phyloP scores from a whole-genome alignment of 2,888 invertebrate species.

The Platerodrilus igneus region DNA sequence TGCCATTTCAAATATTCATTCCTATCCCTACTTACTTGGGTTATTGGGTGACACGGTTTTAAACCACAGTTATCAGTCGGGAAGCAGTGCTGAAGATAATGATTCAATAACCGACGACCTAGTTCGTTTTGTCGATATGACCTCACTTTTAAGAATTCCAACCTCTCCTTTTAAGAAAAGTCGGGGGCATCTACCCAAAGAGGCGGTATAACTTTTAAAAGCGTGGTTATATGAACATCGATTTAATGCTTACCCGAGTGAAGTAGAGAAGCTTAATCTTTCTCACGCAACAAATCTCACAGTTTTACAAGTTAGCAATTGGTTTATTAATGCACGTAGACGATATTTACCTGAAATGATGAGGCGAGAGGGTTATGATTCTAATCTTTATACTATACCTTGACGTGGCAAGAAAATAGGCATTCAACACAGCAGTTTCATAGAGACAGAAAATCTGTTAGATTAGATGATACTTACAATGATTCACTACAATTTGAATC shows the following conservation, averaged over 20 bases:
- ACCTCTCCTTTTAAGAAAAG: slow-evolving; percentile 35
- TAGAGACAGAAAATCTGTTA: slow-evolving; percentile 36
- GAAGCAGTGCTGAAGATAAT: slow-evolving; percentile 29
- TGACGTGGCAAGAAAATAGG: slow-evolving; percentile 38
- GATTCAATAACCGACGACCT: slow-evolving; percentile 28
- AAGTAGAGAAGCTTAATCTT: slow-evolving; percentile 45
- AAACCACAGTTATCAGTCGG: slow-evolving; percentile 19
- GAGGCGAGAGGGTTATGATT: slow-evolving; percentile 46
- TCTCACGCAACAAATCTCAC: slow-evolving; percentile 46
- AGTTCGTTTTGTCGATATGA: slow-evolving; percentile 32
- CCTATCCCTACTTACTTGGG: too few species aligned
- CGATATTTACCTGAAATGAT: slow-evolving; percentile 47
- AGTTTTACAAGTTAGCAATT: slow-evolving; percentile 47
- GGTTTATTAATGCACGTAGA: slow-evolving; percentile 47
- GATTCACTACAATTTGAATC: too few species aligned
- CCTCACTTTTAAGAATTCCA: slow-evolving; percentile 20
- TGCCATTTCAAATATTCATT: too few species aligned
- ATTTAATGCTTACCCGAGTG: slow-evolving; percentile 47
- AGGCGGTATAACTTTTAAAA: slow-evolving; percentile 45
- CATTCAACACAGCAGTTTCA: slow-evolving; percentile 34
- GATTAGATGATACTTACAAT: slow-evolving; percentile 30
- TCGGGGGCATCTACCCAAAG: slow-evolving; percentile 46
- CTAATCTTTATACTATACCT: slow-evolving; percentile 46
- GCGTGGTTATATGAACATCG: slow-evolving; percentile 47
- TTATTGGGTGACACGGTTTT: too few species aligned